These are phyloP conservation scores for Opisthocomus hoazin DNA, from an alignment of 2,113 vertebrate species.

Conservation along the genomic window DNA sequence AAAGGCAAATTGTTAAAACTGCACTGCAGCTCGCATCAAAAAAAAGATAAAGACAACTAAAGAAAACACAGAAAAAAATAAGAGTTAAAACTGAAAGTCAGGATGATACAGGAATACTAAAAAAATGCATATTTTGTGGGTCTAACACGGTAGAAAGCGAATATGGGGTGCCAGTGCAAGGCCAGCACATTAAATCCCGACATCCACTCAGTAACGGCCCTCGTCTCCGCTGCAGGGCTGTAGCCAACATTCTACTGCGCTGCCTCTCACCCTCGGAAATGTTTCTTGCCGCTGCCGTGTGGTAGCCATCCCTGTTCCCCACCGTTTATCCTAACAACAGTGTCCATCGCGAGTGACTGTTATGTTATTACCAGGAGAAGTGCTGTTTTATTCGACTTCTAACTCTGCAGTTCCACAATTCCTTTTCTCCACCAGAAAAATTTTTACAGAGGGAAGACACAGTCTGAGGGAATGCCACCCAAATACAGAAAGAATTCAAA, in stretches of 20 bases:
- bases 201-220: neutral
- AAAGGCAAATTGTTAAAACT: neutral
- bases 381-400: neutral
- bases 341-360: neutral
- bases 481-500: neutral
- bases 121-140: neutral
- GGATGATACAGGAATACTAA: neutral
- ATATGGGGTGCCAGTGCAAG: neutral
- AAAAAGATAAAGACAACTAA: neutral
- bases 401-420: neutral
- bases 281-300: accelerated
- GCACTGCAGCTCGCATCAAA: neutral
- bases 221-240: too few species aligned
- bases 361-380: neutral
- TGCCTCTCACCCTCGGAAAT: neutral
- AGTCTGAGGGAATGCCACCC: neutral
- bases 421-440: neutral
- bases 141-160: neutral
- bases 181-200: neutral
- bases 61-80: neutral
- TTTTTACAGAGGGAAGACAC: neutral
- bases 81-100: neutral
- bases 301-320: neutral
- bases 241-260: accelerated
- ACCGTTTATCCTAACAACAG: neutral